These are phyloP conservation scores for Cephus pygmeus DNA, from an alignment of 2,888 invertebrate genomes.

Conservation along the genomic window DNA sequence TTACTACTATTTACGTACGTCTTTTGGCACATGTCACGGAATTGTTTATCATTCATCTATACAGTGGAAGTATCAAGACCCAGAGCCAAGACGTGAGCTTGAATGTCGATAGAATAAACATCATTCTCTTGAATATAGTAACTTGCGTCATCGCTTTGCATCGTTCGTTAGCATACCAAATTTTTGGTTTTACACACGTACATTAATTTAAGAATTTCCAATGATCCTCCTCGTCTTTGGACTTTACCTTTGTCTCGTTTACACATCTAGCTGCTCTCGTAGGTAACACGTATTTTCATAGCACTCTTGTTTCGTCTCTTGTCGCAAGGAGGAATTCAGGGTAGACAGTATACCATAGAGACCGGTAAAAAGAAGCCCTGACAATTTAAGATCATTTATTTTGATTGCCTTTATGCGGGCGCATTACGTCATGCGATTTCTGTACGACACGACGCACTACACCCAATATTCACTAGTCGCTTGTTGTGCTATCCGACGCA, in stretches of 20 bases:
- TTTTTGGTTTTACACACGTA: background rate
- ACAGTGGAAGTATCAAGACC: background rate
- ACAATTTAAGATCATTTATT: conserved; percentile 60
- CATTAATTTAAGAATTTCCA: background rate
- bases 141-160: background rate
- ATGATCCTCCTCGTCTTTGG: background rate
- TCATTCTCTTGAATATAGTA: background rate
- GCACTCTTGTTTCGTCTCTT: background rate
- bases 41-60: background rate
- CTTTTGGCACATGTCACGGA: background rate
- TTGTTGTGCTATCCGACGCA: background rate
- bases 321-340: background rate
- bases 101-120: background rate
- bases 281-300: background rate
- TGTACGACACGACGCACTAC: conserved; percentile 13
- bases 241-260: background rate
- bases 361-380: conserved; percentile 33
- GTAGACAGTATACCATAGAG: background rate
- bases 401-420: conserved; percentile 58
- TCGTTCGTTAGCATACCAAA: background rate
- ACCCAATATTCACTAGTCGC: background rate
- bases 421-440: conserved; percentile 50
- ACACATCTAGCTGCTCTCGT: background rate
- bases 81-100: background rate
- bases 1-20: background rate